Base-by-base conservation (phyloP, 2,888 invertebrate species). In the Troilus luridus region DNA sequence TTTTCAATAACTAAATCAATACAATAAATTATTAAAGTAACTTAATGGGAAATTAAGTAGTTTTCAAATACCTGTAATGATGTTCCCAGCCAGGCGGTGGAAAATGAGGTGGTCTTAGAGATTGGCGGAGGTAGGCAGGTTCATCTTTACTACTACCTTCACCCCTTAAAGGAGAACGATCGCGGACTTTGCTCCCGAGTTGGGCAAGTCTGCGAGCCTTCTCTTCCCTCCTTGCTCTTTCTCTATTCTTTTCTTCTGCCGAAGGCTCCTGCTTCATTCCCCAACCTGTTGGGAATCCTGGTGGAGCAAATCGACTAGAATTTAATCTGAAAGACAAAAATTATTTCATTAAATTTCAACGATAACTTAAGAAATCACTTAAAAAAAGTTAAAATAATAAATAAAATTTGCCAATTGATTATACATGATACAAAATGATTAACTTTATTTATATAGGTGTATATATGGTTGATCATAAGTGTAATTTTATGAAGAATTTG, bases 101-200 rank as follows among this genome's bases (percentile, higher is more conserved):
- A 93, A 96, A 96, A 92, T 94, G 94, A 54, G 94, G 93, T 6
- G 94, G 93, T 9, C 94, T 93, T 19, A 89, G 94, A 17, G 92
- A 91, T 89, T 91, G 89, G 6, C 91, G 89, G 56, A 92, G 91
- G 62, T 91, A 92, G 56, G 91, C 88, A 17, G 91, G 91, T 60
- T 95, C 95, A 90, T 95, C 95, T 92, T 96, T 95, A 91, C 95
- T 95, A 88, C 88, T 62, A 94, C 94, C 92, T 12, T 97, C 97
- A 94, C 97, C 97, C 59, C 97, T 95, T 91, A 97, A 94, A 9
- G 98, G 98, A 11, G 97, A 97, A 90, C 98, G 95, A 92, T 96
- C 96, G 9, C 96, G 94, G 92, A 93, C 93, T 88, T 88, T 88
- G 58, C 59, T 60, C 41, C 91, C 88, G 8, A 81, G 88, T 81